Evolutionary conservation across 2,113 vertebrate species (phyloP).

Genomic region (Chamaetylas fuelleborni): DNA sequence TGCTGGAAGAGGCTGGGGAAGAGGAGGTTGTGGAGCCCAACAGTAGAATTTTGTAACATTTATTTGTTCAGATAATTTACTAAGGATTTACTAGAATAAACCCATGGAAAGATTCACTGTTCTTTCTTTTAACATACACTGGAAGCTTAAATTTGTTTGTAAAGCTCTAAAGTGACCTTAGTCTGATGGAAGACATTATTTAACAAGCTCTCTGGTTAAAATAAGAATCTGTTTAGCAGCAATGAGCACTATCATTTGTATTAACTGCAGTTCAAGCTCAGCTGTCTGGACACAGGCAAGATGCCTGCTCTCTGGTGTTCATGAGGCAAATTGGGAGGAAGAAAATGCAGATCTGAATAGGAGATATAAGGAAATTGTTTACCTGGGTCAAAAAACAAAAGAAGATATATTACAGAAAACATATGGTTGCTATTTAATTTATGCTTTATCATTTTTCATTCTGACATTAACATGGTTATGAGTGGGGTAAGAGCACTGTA

Average conservation of each 20-base stretch:
- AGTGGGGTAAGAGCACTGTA: conserved; percentile 77
- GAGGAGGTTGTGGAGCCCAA: neutral
- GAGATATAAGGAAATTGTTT: conserved; percentile 65
- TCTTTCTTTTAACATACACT: conserved; percentile 6
- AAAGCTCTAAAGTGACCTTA: neutral
- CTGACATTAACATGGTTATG: conserved; percentile 82
- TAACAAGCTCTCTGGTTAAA: neutral
- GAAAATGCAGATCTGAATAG: conserved; percentile 29
- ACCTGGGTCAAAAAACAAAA: conserved; percentile 61
- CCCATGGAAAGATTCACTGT: neutral
- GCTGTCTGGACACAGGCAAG: neutral
- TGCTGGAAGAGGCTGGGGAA: neutral
- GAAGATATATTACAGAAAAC: conserved; percentile 76
- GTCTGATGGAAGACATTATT: neutral
- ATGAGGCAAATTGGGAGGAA: neutral
- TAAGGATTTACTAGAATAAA: conserved; percentile 2
- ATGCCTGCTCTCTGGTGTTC: neutral
- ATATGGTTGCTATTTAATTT: conserved; percentile 92
- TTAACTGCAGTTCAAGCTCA: conserved; percentile 7
- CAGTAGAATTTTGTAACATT: conserved; percentile 26
- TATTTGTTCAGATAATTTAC: conserved; percentile 16
- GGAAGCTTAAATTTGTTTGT: conserved; percentile 35
- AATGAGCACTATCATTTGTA: neutral
- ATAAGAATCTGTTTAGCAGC: neutral
- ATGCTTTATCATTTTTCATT: conserved; percentile 93